Conservation (phyloP, 2,797 vertebrate species). For the Setipinna tenuifilis region DNA sequence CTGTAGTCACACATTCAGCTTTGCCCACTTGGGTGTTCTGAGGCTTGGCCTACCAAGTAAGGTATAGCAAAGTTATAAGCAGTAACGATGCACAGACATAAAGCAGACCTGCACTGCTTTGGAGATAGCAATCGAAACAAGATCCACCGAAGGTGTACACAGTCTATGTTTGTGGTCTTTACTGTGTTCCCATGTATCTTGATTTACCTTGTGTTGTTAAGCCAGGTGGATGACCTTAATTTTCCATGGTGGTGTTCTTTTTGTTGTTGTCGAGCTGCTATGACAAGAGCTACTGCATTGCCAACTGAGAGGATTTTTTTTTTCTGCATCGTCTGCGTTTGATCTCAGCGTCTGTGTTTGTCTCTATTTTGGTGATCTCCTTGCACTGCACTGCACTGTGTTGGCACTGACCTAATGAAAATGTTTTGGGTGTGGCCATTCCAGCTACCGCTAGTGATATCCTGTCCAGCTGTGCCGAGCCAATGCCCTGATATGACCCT, state of each 20-base stretch:
- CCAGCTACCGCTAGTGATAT: conserved; percentile 5
- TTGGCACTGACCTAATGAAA: neutral
- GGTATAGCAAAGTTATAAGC: neutral
- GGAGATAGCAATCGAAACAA: neutral
- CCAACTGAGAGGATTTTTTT: neutral
- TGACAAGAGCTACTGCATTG: neutral
- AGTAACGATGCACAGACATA: neutral
- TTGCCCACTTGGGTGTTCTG: neutral
- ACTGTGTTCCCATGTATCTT: neutral
- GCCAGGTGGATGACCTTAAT: neutral
- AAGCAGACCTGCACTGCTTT: neutral
- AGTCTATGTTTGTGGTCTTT: neutral
- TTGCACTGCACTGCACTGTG: neutral
- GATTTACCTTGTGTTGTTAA: neutral
- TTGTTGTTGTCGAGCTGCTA: neutral
- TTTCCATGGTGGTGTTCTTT: neutral
- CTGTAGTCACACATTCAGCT: neutral
- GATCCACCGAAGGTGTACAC: neutral
- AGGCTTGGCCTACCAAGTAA: neutral
- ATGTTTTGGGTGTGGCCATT: neutral
- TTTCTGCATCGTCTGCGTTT: neutral
- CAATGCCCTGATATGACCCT: neutral
- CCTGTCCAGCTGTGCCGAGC: conserved; percentile 32
- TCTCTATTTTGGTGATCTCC: neutral
- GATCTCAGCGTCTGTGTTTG: neutral